A percentile compares a stretch with the other conserved stretches of the same genome.
Conservation (phyloP, 1,140 invertebrate species). For the Phymorhynchus buccinoides region DNA sequence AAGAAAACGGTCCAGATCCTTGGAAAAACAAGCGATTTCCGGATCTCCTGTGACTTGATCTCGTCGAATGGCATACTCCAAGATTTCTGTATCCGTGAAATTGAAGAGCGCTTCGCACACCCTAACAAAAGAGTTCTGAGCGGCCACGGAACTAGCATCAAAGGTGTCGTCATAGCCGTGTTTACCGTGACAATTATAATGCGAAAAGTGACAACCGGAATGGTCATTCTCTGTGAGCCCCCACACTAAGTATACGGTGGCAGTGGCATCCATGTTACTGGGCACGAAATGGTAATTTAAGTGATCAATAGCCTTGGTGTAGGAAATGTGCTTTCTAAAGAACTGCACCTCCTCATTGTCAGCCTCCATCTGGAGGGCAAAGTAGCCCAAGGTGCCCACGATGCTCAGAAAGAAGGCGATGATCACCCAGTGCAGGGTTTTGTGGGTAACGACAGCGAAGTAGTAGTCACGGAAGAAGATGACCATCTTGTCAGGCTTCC, state of each 20-base stretch:
- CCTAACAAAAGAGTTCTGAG: constrained; percentile 50
- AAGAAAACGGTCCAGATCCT: constrained; percentile 32
- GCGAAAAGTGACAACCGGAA: constrained; percentile 49
- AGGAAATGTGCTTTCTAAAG: neutral
- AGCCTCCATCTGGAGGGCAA: constrained; percentile 48
- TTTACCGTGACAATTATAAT: constrained; percentile 49
- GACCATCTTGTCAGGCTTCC: constrained; percentile 25
- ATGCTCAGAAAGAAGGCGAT: constrained; percentile 41
- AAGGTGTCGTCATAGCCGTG: constrained; percentile 50
- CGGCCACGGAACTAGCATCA: constrained; percentile 47
- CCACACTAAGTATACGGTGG: constrained; percentile 52
- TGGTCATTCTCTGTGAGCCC: constrained; percentile 55
- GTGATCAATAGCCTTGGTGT: constrained; percentile 7
- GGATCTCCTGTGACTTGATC: constrained; percentile 42
- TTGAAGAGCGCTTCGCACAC: constrained; percentile 52
- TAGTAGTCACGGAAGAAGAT: constrained; percentile 51
- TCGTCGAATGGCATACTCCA: constrained; percentile 45
- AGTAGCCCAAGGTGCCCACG: constrained; percentile 43
- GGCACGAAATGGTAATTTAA: constrained; percentile 11
- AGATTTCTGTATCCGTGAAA: constrained; percentile 40
- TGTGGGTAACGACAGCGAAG: constrained; percentile 52
- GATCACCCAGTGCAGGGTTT: constrained; percentile 48
- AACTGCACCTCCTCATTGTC: constrained; percentile 55
- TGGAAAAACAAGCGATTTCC: constrained; percentile 56
- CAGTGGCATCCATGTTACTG: neutral